Conservation (phyloP, 2,888 invertebrate species). For the Eupelmus urozonus region DNA sequence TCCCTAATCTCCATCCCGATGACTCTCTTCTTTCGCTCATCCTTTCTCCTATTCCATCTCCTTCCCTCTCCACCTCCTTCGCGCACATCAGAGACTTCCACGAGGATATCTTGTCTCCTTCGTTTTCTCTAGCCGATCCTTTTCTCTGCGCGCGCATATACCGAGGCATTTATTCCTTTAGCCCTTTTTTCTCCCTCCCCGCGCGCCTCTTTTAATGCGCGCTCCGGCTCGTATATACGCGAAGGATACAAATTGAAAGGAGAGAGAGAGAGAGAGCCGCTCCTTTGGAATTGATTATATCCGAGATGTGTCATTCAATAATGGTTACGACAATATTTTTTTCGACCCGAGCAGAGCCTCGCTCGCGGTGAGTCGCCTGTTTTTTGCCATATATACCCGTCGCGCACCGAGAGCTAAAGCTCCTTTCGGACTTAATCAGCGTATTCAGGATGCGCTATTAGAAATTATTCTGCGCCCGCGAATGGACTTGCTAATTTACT, state of each 20-base stretch:
- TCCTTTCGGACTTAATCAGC: slow-evolving; percentile 35
- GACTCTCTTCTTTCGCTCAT: no score
- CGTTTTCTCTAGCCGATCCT: slow-evolving; percentile 26
- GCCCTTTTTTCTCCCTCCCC: slow-evolving; percentile 23
- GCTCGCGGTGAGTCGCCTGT: no score
- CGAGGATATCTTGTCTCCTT: slow-evolving; percentile 9
- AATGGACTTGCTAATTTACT: neutral
- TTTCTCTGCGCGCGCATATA: neutral
- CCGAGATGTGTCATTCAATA: slow-evolving; percentile 57
- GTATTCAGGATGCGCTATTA: slow-evolving; percentile 29
- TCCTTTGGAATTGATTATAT: slow-evolving; percentile 56
- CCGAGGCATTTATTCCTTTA: slow-evolving; percentile 39
- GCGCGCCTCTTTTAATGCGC: slow-evolving; percentile 36
- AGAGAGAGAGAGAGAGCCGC: slow-evolving; percentile 55
- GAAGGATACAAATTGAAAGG: slow-evolving; percentile 60
- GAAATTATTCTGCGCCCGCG: slow-evolving; percentile 10
- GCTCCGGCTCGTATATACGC: slow-evolving; percentile 12
- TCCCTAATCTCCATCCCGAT: no score
- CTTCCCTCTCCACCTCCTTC: slow-evolving; percentile 4
- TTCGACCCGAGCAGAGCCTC: neutral
- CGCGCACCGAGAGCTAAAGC: no score
- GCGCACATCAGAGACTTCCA: neutral
- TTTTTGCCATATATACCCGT: neutral
- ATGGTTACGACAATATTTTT: slow-evolving; percentile 51
- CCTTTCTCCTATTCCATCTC: neutral